A percentile compares a stretch with the other conserved stretches of the same genome.
Evolutionary conservation across 1,140 invertebrate species (phyloP).

Genomic region (Ruditapes philippinarum): DNA sequence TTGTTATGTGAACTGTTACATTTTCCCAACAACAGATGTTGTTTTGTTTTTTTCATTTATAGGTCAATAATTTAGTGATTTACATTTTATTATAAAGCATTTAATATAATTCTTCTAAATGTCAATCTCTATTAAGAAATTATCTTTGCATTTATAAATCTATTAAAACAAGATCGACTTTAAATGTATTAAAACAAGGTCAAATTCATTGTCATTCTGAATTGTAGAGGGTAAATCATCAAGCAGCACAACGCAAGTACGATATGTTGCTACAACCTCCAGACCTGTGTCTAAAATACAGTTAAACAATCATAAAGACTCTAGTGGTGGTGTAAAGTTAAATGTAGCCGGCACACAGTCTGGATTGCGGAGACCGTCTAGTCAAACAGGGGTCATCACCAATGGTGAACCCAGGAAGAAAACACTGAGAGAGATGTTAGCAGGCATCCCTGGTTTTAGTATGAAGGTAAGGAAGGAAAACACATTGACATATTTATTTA

Average conservation of each 20-base stretch:
- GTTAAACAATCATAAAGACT: constrained; percentile 17
- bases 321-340: background rate
- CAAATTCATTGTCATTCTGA: too few relatives aligned
- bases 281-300: constrained; percentile 16
- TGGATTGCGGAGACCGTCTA: background rate
- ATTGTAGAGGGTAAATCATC: constrained; percentile 32
- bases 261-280: constrained; percentile 9
- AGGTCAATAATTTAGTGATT: too few relatives aligned
- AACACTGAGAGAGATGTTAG: constrained; percentile 86
- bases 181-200: too few relatives aligned
- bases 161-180: too few relatives aligned
- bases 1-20: too few relatives aligned
- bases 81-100: too few relatives aligned
- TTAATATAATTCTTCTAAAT: too few relatives aligned
- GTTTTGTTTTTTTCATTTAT: too few relatives aligned
- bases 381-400: background rate
- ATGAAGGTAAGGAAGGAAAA: constrained; percentile 88
- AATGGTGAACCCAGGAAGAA: constrained; percentile 60
- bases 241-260: constrained; percentile 47
- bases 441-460: constrained; percentile 96
- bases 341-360: background rate
- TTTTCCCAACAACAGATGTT: too few relatives aligned
- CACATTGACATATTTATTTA: too few relatives aligned
- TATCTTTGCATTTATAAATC: too few relatives aligned
- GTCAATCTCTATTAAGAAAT: too few relatives aligned